phyloP scores from a whole-genome alignment of 2,113 vertebrate genomes.

The Hypomesus transpacificus region DNA sequence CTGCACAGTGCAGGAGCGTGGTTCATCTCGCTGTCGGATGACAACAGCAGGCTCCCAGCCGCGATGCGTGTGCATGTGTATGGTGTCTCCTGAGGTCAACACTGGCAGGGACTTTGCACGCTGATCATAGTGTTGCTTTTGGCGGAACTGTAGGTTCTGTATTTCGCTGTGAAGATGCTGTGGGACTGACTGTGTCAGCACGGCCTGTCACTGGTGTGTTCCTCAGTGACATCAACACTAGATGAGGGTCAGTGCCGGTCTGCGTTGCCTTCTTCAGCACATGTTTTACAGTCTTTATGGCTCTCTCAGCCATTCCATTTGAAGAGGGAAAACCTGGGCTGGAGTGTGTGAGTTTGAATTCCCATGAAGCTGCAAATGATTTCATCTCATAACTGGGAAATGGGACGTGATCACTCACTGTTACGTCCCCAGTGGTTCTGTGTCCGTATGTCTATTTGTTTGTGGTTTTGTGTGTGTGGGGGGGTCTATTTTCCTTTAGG shows the following conservation, averaged over 20 bases:
- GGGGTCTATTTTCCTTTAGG: too few relatives aligned
- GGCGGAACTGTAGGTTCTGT: constrained; percentile 4
- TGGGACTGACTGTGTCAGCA: constrained; percentile 17
- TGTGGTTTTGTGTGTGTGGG: too few relatives aligned
- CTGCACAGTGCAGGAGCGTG: constrained; percentile 5
- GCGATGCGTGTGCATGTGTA: constrained; percentile 11
- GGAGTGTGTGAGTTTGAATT: constrained; percentile 8
- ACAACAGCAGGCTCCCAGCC: too few relatives aligned
- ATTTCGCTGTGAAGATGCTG: constrained; percentile 7
- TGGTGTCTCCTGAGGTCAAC: not conserved
- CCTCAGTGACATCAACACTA: constrained; percentile 22
- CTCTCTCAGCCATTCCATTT: not conserved
- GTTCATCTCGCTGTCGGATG: too few relatives aligned
- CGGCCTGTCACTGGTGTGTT: constrained; percentile 28
- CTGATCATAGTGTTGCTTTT: not conserved
- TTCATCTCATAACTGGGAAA: not conserved
- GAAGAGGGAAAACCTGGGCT: not conserved
- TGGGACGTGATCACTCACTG: constrained; percentile 1
- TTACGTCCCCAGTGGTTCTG: too few relatives aligned
- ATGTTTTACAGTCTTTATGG: not conserved
- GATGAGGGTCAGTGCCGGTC: constrained; percentile 14
- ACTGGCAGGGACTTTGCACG: not conserved
- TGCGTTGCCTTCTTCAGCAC: not conserved
- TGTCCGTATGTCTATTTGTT: too few relatives aligned
- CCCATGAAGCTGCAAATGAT: constrained; percentile 12